Evolutionary conservation across 2,888 invertebrate species (phyloP).

Genomic region (Neelides folsomi): DNA sequence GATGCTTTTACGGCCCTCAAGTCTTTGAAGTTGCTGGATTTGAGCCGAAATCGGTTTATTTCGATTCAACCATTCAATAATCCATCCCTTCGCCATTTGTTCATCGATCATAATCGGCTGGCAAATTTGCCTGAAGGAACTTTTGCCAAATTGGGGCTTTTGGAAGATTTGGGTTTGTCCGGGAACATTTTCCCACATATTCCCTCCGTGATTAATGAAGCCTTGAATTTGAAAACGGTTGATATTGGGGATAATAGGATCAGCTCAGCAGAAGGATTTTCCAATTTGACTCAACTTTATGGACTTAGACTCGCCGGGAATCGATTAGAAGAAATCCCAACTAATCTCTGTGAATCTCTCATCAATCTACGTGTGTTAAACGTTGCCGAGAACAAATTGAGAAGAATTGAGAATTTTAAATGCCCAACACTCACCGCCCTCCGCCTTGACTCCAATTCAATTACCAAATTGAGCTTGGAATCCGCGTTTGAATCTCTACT

Average conservation of each 20-base stretch:
- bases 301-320: constrained; percentile 80
- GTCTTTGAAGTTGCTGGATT: constrained; percentile 74
- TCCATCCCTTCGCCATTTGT: constrained; percentile 65
- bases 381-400: constrained; percentile 73
- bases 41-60: constrained; percentile 73
- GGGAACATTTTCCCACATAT: constrained; percentile 69
- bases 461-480: constrained; percentile 75
- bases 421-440: constrained; percentile 73
- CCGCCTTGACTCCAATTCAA: constrained; percentile 71
- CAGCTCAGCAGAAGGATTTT: constrained; percentile 66
- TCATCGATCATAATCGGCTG: constrained; percentile 71
- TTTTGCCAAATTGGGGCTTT: constrained; percentile 50
- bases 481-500: constrained; percentile 60
- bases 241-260: constrained; percentile 88
- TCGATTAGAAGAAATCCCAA: constrained; percentile 67
- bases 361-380: constrained; percentile 73
- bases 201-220: constrained; percentile 39
- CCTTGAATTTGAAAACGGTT: constrained; percentile 69
- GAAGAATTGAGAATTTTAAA: constrained; percentile 66
- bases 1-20: constrained; percentile 75
- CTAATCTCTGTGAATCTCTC: constrained; percentile 74
- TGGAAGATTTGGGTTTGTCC: constrained; percentile 77
- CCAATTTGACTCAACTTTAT: constrained; percentile 70
- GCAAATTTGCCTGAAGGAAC: constrained; percentile 63
- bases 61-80: constrained; percentile 70